Conservation (phyloP, 2,113 vertebrate species). For the Rhizomys pruinosus region DNA sequence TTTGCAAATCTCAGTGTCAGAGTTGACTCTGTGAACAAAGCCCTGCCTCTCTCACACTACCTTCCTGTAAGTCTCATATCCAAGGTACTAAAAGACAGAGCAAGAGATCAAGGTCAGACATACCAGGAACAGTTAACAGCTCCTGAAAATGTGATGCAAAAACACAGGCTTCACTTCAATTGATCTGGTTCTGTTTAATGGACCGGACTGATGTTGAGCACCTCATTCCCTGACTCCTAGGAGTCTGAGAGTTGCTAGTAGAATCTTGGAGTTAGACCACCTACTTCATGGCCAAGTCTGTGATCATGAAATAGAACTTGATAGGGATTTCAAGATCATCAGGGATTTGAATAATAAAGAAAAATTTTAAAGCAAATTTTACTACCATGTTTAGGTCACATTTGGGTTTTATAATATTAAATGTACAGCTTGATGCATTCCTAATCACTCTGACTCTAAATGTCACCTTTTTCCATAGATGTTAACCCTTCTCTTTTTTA, state of each 20-base stretch:
- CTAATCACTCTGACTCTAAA: background rate
- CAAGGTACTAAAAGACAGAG: background rate
- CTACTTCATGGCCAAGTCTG: background rate
- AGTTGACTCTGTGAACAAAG: background rate
- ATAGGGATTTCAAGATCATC: background rate
- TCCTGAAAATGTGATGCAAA: background rate
- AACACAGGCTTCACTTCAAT: background rate
- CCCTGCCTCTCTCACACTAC: background rate
- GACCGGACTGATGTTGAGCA: background rate
- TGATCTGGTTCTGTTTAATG: background rate
- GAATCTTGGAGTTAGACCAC: background rate
- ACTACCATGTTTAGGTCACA: background rate
- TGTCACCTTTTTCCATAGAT: background rate
- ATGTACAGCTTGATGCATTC: background rate
- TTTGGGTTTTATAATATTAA: background rate
- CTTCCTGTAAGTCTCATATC: background rate
- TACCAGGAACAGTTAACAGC: too few species aligned
- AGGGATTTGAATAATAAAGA: constrained; percentile 2
- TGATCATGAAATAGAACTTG: background rate
- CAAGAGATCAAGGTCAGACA: background rate
- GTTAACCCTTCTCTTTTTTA: background rate
- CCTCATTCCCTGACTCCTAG: background rate
- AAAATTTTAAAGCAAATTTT: background rate
- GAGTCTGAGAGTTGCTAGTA: background rate
- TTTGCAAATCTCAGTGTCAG: background rate